Evolutionary conservation across 1,140 invertebrate species (phyloP), one percentile per base, ranked within the genome.

Genomic region (Leptonema lineaticorne): DNA sequence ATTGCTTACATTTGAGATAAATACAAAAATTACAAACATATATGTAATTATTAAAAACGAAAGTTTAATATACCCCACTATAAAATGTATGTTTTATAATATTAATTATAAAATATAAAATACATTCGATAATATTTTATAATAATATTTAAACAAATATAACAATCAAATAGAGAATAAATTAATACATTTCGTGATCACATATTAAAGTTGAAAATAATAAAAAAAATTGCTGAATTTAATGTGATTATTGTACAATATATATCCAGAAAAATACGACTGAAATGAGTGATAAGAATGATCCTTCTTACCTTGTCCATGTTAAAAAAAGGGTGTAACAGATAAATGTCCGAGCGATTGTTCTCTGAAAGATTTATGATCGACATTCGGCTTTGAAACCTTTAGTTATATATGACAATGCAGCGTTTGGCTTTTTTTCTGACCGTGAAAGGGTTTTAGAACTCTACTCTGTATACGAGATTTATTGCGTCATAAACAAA

Each of bases 401-500:
- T n/a, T 45, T 50, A n/a, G n/a, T n/a, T n/a, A 24, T 59, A 16
- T 16, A 20, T 14, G 16, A 63, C 69, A 70, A 70, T 37, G 41
- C 18, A 30, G 33, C 24, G 9, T 46, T 68, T 37, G 30, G 58
- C 27, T 57, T 26, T 53, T 62, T 59, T 56, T 60, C 57, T 60
- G 63, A 60, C 58, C 59, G 29, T 62, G 45, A 67, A 70, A 70
- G 69, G 69, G 69, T 70, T 70, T 67, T n/a, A 46, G 18, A 18
- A 48, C 16, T 48, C 46, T 26, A 11, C 22, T 53, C 4, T 53
- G 60, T 41, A 58, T 63, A 18, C 33, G 11, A 63, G 67, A 69
- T 69, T 69, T 69, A 69, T 69, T 68, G 53, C 30, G 41, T 37
- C 37, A 50, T 46, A 58, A 57, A 67, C n/a, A 67, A 57, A 63